Conservation (phyloP, 2,113 vertebrate genomes). For the Thunnus maccoyii region DNA sequence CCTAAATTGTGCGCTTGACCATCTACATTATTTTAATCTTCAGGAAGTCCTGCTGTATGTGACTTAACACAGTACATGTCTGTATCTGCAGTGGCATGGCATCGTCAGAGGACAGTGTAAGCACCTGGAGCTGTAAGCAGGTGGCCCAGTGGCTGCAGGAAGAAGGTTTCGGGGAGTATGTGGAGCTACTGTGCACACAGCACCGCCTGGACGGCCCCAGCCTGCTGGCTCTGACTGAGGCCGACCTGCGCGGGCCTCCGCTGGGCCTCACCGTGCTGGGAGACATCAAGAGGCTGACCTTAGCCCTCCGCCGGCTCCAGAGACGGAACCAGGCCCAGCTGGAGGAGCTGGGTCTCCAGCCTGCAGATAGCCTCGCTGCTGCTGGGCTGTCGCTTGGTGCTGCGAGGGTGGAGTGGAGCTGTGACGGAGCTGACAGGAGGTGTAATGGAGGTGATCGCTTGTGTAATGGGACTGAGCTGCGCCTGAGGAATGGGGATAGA, state of each 20-base stretch:
- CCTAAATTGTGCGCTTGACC: neutral
- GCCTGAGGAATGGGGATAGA: constrained; percentile 84
- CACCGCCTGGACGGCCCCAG: constrained; percentile 94
- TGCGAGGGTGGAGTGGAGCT: constrained; percentile 23
- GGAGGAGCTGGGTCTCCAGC: constrained; percentile 88
- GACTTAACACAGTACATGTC: constrained; percentile 15
- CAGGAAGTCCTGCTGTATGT: neutral
- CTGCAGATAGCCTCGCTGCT: constrained; percentile 62
- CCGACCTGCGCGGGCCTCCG: constrained; percentile 94
- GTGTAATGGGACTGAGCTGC: constrained; percentile 68
- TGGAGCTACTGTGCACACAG: constrained; percentile 89
- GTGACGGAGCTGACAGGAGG: constrained; percentile 78
- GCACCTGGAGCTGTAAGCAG: constrained; percentile 90
- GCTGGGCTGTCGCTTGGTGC: neutral
- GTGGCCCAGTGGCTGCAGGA: constrained; percentile 93
- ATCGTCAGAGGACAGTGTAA: constrained; percentile 85
- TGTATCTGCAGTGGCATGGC: constrained; percentile 86
- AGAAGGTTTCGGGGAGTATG: constrained; percentile 93
- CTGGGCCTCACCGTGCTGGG: constrained; percentile 93
- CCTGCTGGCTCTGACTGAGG: constrained; percentile 92
- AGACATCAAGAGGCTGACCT: constrained; percentile 94
- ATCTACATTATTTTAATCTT: constrained; percentile 1
- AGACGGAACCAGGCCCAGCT: constrained; percentile 88
- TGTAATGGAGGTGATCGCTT: constrained; percentile 84
- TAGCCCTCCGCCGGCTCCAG: constrained; percentile 91